phyloP scores from a whole-genome alignment of 2,113 vertebrate genomes.

The Erythrolamprus reginae region DNA sequence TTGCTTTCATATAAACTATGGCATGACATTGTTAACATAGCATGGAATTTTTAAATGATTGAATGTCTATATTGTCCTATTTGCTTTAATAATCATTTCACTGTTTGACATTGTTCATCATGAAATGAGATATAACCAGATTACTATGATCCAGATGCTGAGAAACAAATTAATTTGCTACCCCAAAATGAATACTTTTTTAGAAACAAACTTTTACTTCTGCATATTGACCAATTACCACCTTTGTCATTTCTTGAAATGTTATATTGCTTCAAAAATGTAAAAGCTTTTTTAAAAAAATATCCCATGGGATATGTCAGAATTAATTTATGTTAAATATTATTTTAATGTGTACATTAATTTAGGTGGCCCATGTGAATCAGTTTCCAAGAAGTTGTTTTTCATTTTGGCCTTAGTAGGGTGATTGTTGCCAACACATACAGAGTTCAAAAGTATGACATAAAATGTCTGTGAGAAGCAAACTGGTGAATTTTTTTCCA shows the following conservation, averaged over 20 bases:
- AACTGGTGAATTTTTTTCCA: neutral
- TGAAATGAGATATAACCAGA: conserved; percentile 28
- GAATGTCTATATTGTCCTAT: conserved; percentile 22
- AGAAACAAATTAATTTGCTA: conserved; percentile 2
- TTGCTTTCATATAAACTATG: neutral
- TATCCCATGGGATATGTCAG: neutral
- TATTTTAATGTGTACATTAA: neutral
- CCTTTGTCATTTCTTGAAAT: neutral
- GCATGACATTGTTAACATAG: neutral
- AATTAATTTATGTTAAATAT: neutral
- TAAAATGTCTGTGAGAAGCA: neutral
- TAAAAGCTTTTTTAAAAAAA: neutral
- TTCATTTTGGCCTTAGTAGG: neutral
- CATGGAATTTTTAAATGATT: conserved; percentile 12
- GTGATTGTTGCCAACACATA: neutral
- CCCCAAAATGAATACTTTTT: neutral
- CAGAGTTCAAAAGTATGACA: neutral
- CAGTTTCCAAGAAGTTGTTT: neutral
- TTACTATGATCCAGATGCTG: conserved; percentile 3
- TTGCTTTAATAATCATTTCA: conserved; percentile 38
- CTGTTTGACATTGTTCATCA: neutral
- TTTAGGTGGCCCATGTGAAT: neutral
- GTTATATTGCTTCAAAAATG: neutral
- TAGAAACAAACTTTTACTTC: neutral
- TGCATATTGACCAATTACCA: neutral